A percentile compares a stretch with the other conserved stretches of the same genome.
Conservation (phyloP, 1,140 invertebrate genomes). For the Drosophila busckii region DNA sequence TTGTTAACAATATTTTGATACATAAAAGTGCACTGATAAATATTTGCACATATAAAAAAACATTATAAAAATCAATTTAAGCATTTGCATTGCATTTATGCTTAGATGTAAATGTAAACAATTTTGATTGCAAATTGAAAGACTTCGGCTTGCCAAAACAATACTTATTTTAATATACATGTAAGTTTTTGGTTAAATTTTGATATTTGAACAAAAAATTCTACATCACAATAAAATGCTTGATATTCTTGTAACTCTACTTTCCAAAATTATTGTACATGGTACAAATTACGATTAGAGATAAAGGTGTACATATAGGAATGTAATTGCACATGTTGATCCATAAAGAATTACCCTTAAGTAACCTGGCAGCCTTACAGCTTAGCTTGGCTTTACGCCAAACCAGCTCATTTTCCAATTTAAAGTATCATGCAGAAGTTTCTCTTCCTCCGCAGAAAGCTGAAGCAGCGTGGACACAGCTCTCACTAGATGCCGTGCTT, state of each 20-base stretch:
- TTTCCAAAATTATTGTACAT: constrained; percentile 24
- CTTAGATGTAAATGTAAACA: constrained; percentile 2
- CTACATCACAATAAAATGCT: constrained; percentile 14
- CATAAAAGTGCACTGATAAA: too few relatives aligned
- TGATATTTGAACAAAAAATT: constrained; percentile 3
- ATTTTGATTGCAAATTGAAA: not conserved
- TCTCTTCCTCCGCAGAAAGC: constrained; percentile 92
- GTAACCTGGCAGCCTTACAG: constrained; percentile 78
- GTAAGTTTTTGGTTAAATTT: constrained; percentile 7
- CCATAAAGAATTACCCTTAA: not conserved
- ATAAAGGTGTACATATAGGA: constrained; percentile 13
- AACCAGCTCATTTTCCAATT: constrained; percentile 95
- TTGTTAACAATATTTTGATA: too few relatives aligned
- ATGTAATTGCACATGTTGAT: constrained; percentile 18
- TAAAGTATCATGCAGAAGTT: constrained; percentile 90
- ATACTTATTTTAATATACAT: not conserved
- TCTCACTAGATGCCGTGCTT: constrained; percentile 93
- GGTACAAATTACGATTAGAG: constrained; percentile 18
- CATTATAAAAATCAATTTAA: too few relatives aligned
- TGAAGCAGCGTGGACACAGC: constrained; percentile 91
- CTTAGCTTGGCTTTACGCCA: constrained; percentile 83
- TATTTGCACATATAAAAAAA: too few relatives aligned
- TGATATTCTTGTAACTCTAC: not conserved
- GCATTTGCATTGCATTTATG: too few relatives aligned
- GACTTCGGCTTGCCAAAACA: not conserved